Conservation (phyloP, 1,140 invertebrate genomes). For the Sycophaga agraensis region DNA sequence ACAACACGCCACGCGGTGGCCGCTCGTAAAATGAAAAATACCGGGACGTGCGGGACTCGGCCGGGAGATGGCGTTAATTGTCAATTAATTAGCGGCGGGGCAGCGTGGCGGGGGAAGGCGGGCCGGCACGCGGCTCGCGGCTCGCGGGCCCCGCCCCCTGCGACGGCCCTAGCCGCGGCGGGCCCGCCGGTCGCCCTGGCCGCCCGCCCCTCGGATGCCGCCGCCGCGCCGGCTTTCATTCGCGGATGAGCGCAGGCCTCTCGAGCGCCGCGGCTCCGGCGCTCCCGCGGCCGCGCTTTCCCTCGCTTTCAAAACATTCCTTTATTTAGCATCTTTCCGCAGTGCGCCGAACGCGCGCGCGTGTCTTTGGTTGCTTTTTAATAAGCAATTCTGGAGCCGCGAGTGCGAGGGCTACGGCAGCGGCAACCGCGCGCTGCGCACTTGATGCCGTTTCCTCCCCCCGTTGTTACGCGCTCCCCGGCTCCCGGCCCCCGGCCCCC, state of each 20-base stretch:
- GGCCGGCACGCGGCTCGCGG: conserved; percentile 15
- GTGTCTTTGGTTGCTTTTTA: no score
- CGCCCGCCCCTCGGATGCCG: no score
- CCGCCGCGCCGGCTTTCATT: neutral
- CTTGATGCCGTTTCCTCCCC: neutral
- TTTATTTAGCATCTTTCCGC: no score
- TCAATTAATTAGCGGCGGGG: conserved; percentile 53
- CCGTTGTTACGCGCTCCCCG: neutral
- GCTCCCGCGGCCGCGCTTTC: neutral
- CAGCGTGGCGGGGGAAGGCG: no score
- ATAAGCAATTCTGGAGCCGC: no score
- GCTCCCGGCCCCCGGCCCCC: neutral
- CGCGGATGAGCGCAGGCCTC: neutral
- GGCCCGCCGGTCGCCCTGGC: no score
- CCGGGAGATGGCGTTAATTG: conserved; percentile 41
- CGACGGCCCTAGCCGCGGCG: neutral
- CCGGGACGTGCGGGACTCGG: conserved; percentile 32
- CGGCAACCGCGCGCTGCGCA: no score
- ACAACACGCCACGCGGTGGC: conserved; percentile 48
- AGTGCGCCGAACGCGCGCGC: no score
- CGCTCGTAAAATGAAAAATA: conserved; percentile 55
- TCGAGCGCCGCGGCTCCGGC: neutral
- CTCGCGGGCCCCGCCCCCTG: neutral
- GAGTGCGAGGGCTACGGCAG: no score
- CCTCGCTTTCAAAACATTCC: neutral